Base-by-base conservation (phyloP, 2,113 vertebrate genomes). In the Hippocampus abdominalis region DNA sequence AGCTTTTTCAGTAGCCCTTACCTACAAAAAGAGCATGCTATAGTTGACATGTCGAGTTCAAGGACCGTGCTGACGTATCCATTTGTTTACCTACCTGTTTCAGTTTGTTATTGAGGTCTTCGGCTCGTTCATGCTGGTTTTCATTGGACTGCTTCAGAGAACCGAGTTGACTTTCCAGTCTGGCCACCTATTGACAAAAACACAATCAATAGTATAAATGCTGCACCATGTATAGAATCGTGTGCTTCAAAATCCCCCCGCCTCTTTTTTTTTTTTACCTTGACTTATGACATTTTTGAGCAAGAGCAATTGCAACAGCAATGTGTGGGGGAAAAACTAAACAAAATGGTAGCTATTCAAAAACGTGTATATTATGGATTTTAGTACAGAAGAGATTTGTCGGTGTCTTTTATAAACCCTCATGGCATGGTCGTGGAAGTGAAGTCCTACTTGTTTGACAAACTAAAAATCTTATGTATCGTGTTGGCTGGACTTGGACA, bases 71-170 rank as follows among this genome's bases (percentile, higher is more conserved):
- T 27, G 29, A 4, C 16, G 46, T 46, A 44, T 46, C 42, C 7
- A 8, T 32, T 12, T 81, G 27, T 51, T n/a, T 18, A 15, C 32
- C 12, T 68, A 96, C 97, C 94, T 95, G 95, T 85, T 96, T 98
- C 32, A 97, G 83, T 90, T 97, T 98, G 78, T 74, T 93, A 89
- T 98, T 81, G 67, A 97, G 91, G 44, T 97, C 95, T 81, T 95
- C 95, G 0, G 94, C 94, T 20, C 94, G 94, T 77, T 94, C 94
- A 66, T 91, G 93, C 57, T 96, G 91, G 73, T 91, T 95, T 69
- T 95, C 95, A 77, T 92, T 94, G 25, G 92, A 91, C 36, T 92
- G 90, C 84, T 94, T 97, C 64, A 98, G 89, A 39, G 90, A 88
- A 51, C 83, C 85, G 46, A 95, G 90, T 75, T 97, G 94, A 54